Percentiles rank a stretch among this genome's conserved stretches.
Conservation (phyloP, 2,888 invertebrate genomes). For the Drosophila incognita region DNA sequence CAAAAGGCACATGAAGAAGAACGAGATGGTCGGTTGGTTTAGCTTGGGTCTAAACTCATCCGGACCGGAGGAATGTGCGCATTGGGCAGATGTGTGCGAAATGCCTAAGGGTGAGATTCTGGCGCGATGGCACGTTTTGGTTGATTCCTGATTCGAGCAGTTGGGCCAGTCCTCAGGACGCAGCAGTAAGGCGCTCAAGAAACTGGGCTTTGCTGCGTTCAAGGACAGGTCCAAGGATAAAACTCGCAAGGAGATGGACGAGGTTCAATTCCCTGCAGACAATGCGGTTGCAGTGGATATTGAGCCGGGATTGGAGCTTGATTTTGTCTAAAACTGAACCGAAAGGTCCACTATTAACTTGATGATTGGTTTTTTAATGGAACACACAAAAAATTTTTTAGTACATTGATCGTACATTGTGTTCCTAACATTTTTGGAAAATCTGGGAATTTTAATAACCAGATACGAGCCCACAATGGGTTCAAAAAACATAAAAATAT, state of each 20-base stretch:
- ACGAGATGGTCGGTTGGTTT: constrained; percentile 99
- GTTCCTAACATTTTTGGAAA: constrained; percentile 43
- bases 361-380: constrained; percentile 60
- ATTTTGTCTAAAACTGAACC: constrained; percentile 79
- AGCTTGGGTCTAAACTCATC: constrained; percentile 96
- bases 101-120: constrained; percentile 94
- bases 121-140: constrained; percentile 96
- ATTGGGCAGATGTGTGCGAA: constrained; percentile 97
- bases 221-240: constrained; percentile 84
- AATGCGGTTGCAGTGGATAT: constrained; percentile 84
- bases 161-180: constrained; percentile 84
- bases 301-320: constrained; percentile 83
- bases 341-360: constrained; percentile 23
- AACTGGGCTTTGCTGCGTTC: constrained; percentile 79
- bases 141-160: constrained; percentile 89
- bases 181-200: constrained; percentile 80
- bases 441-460: constrained; percentile 35
- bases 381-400: constrained; percentile 4
- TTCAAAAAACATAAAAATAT: constrained; percentile 33
- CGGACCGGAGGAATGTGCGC: constrained; percentile 95
- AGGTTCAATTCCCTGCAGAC: constrained; percentile 57
- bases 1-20: constrained; percentile 95
- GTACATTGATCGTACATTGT: constrained; percentile 24
- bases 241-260: constrained; percentile 60
- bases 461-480: constrained; percentile 39